Conservation (phyloP, 2,113 vertebrate genomes). For the Athene cunicularia region DNA sequence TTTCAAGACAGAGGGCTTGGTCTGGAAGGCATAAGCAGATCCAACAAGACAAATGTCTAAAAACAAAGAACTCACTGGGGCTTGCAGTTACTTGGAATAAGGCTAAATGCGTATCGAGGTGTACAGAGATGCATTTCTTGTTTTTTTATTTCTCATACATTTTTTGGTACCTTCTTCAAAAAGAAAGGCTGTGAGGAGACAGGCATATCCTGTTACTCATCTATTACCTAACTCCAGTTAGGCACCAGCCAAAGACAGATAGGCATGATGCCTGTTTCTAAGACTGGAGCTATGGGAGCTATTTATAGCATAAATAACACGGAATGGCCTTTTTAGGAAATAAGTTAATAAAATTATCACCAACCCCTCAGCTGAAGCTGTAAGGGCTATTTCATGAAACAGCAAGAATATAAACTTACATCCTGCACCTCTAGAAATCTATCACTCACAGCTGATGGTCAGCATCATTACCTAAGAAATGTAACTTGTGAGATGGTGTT, state of each 20-base stretch:
- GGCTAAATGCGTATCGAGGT: not conserved
- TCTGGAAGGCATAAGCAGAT: not conserved
- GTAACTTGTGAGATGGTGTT: not conserved
- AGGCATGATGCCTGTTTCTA: not conserved
- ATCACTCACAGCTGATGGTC: not conserved
- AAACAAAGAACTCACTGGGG: not conserved
- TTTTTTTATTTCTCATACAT: not conserved
- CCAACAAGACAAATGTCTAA: not conserved
- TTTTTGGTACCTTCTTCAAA: not conserved
- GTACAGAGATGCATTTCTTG: not conserved
- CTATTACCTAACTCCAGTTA: not conserved
- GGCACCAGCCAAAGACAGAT: not conserved
- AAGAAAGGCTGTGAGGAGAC: not conserved
- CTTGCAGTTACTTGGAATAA: not conserved
- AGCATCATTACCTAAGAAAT: not conserved
- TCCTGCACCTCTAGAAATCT: not conserved
- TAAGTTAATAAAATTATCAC: not conserved
- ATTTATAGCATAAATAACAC: not conserved
- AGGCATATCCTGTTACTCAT: not conserved
- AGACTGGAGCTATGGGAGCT: not conserved
- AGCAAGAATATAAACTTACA: not conserved
- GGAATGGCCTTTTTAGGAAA: not conserved
- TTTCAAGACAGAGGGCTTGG: not conserved
- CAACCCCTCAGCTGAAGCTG: not conserved
- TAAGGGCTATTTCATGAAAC: not conserved